Conservation (phyloP, 1,140 invertebrate genomes). For the Drosophila carrolli region DNA sequence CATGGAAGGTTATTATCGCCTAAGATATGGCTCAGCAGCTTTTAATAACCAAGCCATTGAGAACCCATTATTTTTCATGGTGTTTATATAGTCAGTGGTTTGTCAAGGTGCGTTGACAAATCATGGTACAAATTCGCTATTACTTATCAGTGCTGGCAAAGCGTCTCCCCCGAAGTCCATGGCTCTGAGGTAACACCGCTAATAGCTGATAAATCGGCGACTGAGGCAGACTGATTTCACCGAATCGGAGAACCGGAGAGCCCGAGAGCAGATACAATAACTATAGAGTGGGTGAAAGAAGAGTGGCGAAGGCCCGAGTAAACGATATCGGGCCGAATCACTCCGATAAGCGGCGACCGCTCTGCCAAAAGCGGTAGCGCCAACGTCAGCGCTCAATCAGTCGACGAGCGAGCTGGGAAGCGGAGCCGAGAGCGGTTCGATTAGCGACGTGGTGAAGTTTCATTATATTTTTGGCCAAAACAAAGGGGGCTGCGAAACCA, state of each 20-base stretch:
- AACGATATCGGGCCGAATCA: constrained; percentile 46
- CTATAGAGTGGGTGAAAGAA: constrained; percentile 19
- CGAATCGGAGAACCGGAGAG: constrained; percentile 7
- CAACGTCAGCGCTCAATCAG: constrained; percentile 69
- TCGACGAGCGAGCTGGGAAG: constrained; percentile 62
- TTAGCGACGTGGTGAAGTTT: constrained; percentile 77
- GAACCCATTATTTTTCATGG: constrained; percentile 20
- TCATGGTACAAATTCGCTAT: constrained; percentile 35
- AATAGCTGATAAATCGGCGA: constrained; percentile 72
- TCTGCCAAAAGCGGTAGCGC: constrained; percentile 26
- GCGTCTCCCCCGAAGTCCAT: constrained; percentile 29
- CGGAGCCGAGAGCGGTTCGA: constrained; percentile 58
- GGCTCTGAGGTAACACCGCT: constrained; percentile 55
- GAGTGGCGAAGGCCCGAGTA: constrained; percentile 23
- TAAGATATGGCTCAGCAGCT: background rate
- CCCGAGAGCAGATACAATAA: background rate
- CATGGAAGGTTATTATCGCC: background rate
- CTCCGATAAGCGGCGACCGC: constrained; percentile 41
- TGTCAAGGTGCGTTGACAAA: constrained; percentile 16
- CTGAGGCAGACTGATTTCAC: constrained; percentile 43
- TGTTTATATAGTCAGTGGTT: constrained; percentile 6
- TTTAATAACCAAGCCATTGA: constrained; percentile 11
- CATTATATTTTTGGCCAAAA: constrained; percentile 35
- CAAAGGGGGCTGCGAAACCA: constrained; percentile 49
- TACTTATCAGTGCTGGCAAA: constrained; percentile 65